A percentile compares a stretch with the other conserved stretches of the same genome.
phyloP scores from a whole-genome alignment of 1,140 invertebrate genomes.

The Drosophila tropicalis region DNA sequence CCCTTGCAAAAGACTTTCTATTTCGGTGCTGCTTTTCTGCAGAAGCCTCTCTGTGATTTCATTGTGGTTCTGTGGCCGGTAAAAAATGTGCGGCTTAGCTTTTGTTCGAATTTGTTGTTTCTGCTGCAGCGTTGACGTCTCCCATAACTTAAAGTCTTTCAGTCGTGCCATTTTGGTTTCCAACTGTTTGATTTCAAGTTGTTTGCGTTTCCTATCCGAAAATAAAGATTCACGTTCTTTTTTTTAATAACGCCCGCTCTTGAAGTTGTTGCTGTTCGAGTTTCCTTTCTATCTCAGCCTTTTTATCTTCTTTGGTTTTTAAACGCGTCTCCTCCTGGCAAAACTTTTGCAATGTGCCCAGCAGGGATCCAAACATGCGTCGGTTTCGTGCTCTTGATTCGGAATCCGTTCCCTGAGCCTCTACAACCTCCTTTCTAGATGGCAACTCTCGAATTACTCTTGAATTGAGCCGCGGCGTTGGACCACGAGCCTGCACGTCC shows the following conservation, averaged over 20 bases:
- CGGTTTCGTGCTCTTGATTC: constrained; percentile 93
- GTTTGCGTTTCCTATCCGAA: constrained; percentile 92
- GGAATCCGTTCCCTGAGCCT: constrained; percentile 93
- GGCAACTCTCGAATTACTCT: constrained; percentile 87
- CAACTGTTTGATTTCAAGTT: constrained; percentile 93
- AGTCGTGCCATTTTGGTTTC: constrained; percentile 95
- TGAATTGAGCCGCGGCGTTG: constrained; percentile 76
- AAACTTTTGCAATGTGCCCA: constrained; percentile 97
- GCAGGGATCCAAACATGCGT: constrained; percentile 96
- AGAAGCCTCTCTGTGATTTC: constrained; percentile 51
- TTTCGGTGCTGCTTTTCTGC: constrained; percentile 51
- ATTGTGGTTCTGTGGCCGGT: constrained; percentile 87
- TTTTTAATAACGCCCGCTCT: constrained; percentile 93
- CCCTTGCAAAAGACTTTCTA: constrained; percentile 48
- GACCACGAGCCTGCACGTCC: constrained; percentile 80
- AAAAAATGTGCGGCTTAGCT: constrained; percentile 94
- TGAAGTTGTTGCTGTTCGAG: constrained; percentile 94
- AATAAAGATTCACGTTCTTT: constrained; percentile 94
- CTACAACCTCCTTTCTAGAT: constrained; percentile 90
- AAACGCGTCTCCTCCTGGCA: constrained; percentile 96
- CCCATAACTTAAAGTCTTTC: constrained; percentile 94
- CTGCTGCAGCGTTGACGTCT: constrained; percentile 90
- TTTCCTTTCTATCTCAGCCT: constrained; percentile 95
- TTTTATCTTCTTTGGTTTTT: constrained; percentile 89
- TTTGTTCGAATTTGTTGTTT: constrained; percentile 94